Conservation (phyloP, 2,113 vertebrate species). For the Vulpes lagopus region DNA sequence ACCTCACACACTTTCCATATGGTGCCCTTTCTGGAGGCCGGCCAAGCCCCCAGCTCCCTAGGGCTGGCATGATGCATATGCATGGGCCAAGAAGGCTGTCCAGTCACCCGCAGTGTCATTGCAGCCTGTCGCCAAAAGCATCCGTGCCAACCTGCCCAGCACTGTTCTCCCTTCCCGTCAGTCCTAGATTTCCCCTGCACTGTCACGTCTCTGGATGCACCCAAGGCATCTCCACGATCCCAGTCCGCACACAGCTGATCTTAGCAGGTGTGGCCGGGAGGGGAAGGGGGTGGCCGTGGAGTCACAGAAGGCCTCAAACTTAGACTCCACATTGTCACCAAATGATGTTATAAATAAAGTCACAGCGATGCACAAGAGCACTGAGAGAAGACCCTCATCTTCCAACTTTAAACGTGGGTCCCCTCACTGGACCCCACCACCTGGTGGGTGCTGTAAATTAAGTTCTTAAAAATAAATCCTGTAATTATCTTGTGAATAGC, state of each 20-base stretch:
- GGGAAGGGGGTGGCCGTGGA: fast-evolving
- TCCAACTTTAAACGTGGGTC: background rate
- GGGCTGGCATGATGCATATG: constrained; percentile 72
- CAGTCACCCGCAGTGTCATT: constrained; percentile 66
- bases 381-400: background rate
- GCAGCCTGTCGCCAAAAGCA: constrained; percentile 69
- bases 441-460: background rate
- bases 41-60: constrained; percentile 67
- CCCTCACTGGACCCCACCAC: background rate
- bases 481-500: constrained; percentile 24
- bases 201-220: constrained; percentile 31
- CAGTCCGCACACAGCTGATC: fast-evolving
- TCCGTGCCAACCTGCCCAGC: background rate
- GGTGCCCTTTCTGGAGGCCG: constrained; percentile 63
- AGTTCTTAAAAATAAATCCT: constrained; percentile 48
- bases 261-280: fast-evolving
- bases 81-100: constrained; percentile 71
- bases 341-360: background rate
- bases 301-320: background rate
- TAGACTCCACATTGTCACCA: background rate
- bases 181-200: constrained; percentile 1
- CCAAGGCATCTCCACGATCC: background rate
- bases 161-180: constrained; percentile 24
- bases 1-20: constrained; percentile 68
- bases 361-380: background rate